Conservation (phyloP, 2,888 invertebrate species). For the Dicranocentrus wangi region DNA sequence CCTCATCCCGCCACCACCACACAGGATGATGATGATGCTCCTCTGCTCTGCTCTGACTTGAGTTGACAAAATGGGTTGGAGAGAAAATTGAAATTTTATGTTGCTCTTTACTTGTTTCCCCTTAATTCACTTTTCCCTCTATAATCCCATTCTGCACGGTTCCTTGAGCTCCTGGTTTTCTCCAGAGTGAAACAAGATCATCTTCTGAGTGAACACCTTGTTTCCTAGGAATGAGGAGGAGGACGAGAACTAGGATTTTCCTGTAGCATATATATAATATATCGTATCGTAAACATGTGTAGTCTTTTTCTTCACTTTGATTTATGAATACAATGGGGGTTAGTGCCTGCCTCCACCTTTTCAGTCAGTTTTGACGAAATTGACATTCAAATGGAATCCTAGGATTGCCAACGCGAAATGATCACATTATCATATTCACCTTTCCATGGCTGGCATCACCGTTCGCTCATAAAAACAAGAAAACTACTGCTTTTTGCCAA, state of each 20-base stretch:
- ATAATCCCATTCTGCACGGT: slow-evolving; percentile 38
- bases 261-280: too few species aligned
- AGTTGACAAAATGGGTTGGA: too few species aligned
- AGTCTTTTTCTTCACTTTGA: too few species aligned
- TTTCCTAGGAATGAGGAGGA: too few species aligned
- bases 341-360: too few species aligned
- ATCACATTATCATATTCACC: background rate
- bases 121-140: background rate
- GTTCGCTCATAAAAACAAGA: too few species aligned
- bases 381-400: slow-evolving; percentile 57
- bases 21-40: background rate
- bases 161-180: slow-evolving; percentile 20
- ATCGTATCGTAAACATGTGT: too few species aligned
- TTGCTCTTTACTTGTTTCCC: background rate
- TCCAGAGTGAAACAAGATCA: background rate
- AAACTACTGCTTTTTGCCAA: too few species aligned
- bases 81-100: background rate
- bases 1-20: background rate
- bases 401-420: slow-evolving; percentile 8
- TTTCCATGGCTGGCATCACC: too few species aligned
- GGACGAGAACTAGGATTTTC: too few species aligned
- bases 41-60: background rate
- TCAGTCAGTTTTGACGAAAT: slow-evolving; percentile 14
- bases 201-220: too few species aligned
- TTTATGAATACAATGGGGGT: too few species aligned